Conservation (phyloP, 2,888 invertebrate genomes). For the Rhamnusium bicolor region DNA sequence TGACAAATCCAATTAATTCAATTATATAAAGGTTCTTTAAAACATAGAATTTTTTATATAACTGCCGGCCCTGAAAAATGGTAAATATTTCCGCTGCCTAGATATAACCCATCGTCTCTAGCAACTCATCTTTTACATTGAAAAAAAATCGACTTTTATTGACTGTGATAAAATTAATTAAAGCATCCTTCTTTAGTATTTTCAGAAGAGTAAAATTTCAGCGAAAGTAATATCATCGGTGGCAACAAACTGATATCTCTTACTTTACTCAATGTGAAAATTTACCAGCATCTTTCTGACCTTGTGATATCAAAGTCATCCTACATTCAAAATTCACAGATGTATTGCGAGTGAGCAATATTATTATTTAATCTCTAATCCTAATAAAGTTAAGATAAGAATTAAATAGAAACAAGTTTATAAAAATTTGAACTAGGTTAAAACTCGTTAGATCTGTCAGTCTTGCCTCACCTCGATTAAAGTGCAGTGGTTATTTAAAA, state of each 20-base stretch:
- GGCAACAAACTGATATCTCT: not conserved
- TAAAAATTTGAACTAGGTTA: not conserved
- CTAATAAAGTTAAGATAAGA: not conserved
- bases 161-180: too few species aligned
- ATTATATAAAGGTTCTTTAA: too few species aligned
- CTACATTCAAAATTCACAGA: not conserved
- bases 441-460: not conserved
- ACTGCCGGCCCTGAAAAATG: too few species aligned
- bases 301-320: not conserved
- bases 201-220: too few species aligned
- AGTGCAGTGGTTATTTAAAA: constrained; percentile 51
- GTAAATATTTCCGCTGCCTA: too few species aligned
- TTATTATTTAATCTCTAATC: not conserved
- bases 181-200: too few species aligned
- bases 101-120: too few species aligned
- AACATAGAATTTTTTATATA: too few species aligned
- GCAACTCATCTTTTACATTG: too few species aligned
- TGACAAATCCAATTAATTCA: too few species aligned
- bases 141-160: too few species aligned
- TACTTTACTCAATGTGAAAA: too few species aligned
- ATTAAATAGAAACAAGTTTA: not conserved
- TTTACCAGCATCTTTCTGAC: not conserved
- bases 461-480: not conserved
- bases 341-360: not conserved
- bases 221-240: not conserved